Evolutionary conservation across 2,888 invertebrate genomes (phyloP).

Genomic region (Drosophila meridionalis): DNA sequence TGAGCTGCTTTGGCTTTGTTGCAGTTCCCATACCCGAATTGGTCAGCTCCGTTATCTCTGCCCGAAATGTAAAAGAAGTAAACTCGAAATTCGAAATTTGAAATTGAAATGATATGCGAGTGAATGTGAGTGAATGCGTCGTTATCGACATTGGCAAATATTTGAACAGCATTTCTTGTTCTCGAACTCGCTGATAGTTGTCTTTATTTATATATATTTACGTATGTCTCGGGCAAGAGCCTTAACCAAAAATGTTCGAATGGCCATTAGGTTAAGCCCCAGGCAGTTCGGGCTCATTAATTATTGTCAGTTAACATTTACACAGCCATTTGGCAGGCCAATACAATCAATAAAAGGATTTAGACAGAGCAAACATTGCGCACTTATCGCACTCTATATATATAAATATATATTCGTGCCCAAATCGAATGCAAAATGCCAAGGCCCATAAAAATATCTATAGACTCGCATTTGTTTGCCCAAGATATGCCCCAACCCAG

Average conservation of each 20-base stretch:
- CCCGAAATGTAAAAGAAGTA: slow-evolving; percentile 30
- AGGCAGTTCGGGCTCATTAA: slow-evolving; percentile 59
- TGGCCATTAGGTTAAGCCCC: slow-evolving; percentile 75
- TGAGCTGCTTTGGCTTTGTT: slow-evolving; percentile 43
- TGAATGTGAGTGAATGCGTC: slow-evolving; percentile 18
- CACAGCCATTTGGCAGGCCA: slow-evolving; percentile 64
- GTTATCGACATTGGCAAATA: slow-evolving; percentile 76
- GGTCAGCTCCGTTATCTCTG: slow-evolving; percentile 63
- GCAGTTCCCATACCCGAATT: slow-evolving; percentile 63
- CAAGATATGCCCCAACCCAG: slow-evolving; percentile 57
- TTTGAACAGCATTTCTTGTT: slow-evolving; percentile 54
- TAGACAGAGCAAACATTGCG: slow-evolving; percentile 64
- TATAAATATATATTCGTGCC: not conserved
- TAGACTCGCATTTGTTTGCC: slow-evolving; percentile 68
- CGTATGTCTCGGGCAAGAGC: slow-evolving; percentile 22
- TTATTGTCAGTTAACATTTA: slow-evolving; percentile 61
- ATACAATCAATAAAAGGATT: slow-evolving; percentile 80
- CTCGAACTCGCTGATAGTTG: slow-evolving; percentile 7
- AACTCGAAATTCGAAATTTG: slow-evolving; percentile 13
- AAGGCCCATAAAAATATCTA: slow-evolving; percentile 16
- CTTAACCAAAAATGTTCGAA: slow-evolving; percentile 35
- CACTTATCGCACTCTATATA: slow-evolving; percentile 11
- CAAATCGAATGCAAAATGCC: slow-evolving; percentile 24
- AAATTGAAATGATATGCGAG: slow-evolving; percentile 49
- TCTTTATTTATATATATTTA: slow-evolving; percentile 13